A percentile compares a stretch with the other conserved stretches of the same genome.
Conservation (phyloP, 2,797 vertebrate genomes). For the Hafferia zeledoni region DNA sequence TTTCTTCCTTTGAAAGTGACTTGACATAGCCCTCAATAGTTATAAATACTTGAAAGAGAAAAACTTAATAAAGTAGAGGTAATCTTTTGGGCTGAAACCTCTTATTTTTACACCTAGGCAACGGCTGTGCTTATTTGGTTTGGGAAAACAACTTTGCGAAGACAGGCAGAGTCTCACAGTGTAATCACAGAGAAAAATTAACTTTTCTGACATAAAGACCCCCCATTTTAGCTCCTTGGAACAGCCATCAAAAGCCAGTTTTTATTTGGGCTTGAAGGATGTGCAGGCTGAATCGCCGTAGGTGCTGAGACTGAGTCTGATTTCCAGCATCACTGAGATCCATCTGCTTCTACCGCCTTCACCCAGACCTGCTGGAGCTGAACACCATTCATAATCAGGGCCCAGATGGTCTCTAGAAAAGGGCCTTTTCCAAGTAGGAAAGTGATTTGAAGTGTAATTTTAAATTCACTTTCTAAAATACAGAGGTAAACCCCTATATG, state of each 20-base stretch:
- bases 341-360: not conserved
- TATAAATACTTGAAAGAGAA: not conserved
- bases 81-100: not conserved
- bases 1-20: not conserved
- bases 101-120: not conserved
- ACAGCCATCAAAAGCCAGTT: not conserved
- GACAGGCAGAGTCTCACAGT: not conserved
- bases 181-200: not conserved
- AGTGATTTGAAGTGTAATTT: not conserved
- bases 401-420: not conserved
- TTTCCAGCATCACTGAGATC: not conserved
- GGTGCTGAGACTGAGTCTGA: not conserved
- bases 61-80: not conserved
- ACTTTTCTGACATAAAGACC: not conserved
- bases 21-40: not conserved
- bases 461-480: not conserved
- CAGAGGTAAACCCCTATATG: not conserved
- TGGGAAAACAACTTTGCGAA: not conserved
- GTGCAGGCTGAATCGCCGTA: fast-evolving
- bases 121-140: not conserved
- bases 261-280: not conserved
- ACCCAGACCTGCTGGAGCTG: not conserved
- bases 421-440: not conserved
- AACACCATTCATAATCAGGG: not conserved
- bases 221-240: not conserved